Percentiles rank a stretch among this genome's conserved stretches.
Evolutionary conservation across 1,140 invertebrate species (phyloP).

Genomic region (Octopus sinensis): DNA sequence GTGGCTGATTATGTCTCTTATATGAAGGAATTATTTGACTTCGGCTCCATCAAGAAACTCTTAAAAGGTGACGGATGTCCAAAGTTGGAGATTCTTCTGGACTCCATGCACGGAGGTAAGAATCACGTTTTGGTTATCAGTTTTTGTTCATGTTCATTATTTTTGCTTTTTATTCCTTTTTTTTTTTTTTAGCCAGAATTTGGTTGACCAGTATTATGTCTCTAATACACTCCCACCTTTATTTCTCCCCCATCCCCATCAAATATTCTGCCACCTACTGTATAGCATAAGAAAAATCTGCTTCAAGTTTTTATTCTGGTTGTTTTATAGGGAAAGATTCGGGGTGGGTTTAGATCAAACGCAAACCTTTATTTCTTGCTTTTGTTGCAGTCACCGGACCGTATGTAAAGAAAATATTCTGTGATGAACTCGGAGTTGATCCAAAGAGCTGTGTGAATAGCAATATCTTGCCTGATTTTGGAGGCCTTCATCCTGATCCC

Average conservation of each 20-base stretch:
- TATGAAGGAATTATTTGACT: conserved; percentile 98
- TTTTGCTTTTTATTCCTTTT: too few relatives aligned
- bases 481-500: conserved; percentile 95
- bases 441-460: conserved; percentile 69
- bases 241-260: too few relatives aligned
- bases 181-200: too few relatives aligned
- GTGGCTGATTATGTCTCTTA: conserved; percentile 84
- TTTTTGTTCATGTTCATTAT: background rate
- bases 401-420: conserved; percentile 86
- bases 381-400: conserved; percentile 85
- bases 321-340: too few relatives aligned
- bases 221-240: too few relatives aligned
- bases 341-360: background rate
- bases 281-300: too few relatives aligned
- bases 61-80: conserved; percentile 69
- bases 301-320: too few relatives aligned
- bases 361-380: background rate
- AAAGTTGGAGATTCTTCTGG: conserved; percentile 82
- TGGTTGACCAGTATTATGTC: too few relatives aligned
- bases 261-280: too few relatives aligned
- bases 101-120: conserved; percentile 90
- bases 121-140: background rate
- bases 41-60: conserved; percentile 73
- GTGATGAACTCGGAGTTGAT: conserved; percentile 74
- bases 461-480: conserved; percentile 87